phyloP scores from a whole-genome alignment of 2,888 invertebrate species.

The Catotricha subobsoleta region DNA sequence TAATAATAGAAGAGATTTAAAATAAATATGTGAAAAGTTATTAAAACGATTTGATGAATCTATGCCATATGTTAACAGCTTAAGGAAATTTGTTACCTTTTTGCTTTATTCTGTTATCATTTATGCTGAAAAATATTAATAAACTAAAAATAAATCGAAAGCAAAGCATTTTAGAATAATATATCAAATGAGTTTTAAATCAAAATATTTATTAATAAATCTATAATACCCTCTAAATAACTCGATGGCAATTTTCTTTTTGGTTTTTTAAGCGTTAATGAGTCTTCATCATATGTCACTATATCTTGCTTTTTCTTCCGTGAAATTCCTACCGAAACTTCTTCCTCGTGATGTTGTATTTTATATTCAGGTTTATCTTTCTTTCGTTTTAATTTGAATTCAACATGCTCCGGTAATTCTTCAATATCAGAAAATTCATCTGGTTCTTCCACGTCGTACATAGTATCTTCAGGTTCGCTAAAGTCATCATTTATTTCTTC shows the following conservation, averaged over 20 bases:
- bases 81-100: no score
- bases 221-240: slow-evolving; percentile 49
- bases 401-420: slow-evolving; percentile 31
- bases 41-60: no score
- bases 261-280: slow-evolving; percentile 51
- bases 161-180: no score
- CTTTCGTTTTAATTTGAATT: slow-evolving; percentile 32
- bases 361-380: slow-evolving; percentile 33
- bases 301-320: slow-evolving; percentile 32
- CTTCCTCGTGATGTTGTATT: slow-evolving; percentile 37
- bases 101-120: slow-evolving; percentile 3
- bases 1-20: no score
- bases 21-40: no score
- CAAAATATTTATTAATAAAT: slow-evolving; percentile 16
- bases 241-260: slow-evolving; percentile 47
- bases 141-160: no score
- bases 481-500: slow-evolving; percentile 42
- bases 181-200: neutral
- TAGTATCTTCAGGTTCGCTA: slow-evolving; percentile 34
- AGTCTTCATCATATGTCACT: slow-evolving; percentile 40
- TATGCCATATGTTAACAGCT: no score
- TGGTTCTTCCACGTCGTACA: slow-evolving; percentile 33
- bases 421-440: slow-evolving; percentile 32
- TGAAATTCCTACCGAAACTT: slow-evolving; percentile 33
- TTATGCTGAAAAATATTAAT: no score